Percentiles rank a stretch among this genome's conserved stretches.
Evolutionary conservation across 1,140 invertebrate genomes (phyloP).

Genomic region (Drosophila sproati): DNA sequence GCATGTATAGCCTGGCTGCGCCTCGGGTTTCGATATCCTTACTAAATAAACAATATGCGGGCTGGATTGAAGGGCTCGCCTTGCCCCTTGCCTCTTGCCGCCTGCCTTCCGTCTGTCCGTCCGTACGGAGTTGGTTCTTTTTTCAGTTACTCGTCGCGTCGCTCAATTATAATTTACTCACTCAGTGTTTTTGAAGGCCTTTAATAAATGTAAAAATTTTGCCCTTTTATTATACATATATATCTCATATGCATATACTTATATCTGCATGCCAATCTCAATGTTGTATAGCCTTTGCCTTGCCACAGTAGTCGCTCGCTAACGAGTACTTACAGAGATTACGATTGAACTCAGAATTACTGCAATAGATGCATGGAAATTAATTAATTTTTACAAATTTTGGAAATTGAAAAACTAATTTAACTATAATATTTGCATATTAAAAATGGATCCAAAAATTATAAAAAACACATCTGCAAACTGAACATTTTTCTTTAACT

Average conservation of each 20-base stretch:
- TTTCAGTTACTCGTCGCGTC: constrained; percentile 37
- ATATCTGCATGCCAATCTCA: constrained; percentile 39
- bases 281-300: constrained; percentile 25
- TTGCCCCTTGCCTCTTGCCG: constrained; percentile 2
- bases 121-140: constrained; percentile 20
- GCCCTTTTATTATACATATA: constrained; percentile 14
- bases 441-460: no score
- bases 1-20: constrained; percentile 30
- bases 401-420: no score
- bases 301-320: background rate
- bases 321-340: background rate
- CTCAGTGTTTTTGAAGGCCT: constrained; percentile 29
- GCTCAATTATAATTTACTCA: constrained; percentile 55
- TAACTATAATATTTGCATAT: no score
- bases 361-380: no score
- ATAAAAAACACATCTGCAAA: no score
- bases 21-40: constrained; percentile 50
- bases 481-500: background rate
- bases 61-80: constrained; percentile 28
- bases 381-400: no score
- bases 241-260: constrained; percentile 14
- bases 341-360: no score
- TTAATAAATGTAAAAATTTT: constrained; percentile 52
- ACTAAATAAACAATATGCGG: constrained; percentile 60
- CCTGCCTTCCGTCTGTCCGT: background rate